Percentiles rank a stretch among this genome's conserved stretches.
These are phyloP conservation scores for Coptotermes formosanus DNA, from an alignment of 1,140 invertebrate species.

Conservation along the genomic window DNA sequence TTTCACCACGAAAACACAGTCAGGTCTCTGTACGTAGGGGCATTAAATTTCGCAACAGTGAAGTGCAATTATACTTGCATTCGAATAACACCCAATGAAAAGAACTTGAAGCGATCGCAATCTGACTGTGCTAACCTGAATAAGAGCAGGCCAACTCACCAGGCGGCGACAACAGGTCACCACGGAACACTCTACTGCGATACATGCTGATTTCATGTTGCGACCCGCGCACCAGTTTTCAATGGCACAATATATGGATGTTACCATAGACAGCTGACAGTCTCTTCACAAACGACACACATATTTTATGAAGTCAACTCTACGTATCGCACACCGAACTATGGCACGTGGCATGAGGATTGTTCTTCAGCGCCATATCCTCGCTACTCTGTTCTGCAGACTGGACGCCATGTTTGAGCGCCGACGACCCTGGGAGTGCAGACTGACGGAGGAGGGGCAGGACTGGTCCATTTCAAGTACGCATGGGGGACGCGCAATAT, in stretches of 20 bases:
- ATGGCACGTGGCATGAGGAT: constrained; percentile 3
- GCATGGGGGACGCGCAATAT: not conserved
- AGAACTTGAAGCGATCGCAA: not conserved
- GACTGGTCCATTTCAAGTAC: constrained; percentile 11
- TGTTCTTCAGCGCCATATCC: not conserved
- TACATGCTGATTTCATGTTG: constrained; percentile 43
- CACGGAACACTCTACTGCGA: constrained; percentile 47
- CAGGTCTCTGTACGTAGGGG: too few species aligned
- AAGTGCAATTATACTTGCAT: not conserved
- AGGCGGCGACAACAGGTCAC: constrained; percentile 45
- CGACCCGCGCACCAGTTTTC: constrained; percentile 38
- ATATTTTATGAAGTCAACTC: not conserved
- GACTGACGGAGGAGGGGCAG: constrained; percentile 15
- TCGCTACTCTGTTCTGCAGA: not conserved
- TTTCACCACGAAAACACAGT: too few species aligned
- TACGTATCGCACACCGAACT: not conserved
- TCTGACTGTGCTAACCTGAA: not conserved
- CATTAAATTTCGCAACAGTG: too few species aligned
- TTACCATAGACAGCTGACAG: not conserved
- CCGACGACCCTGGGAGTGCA: constrained; percentile 9
- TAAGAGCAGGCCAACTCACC: constrained; percentile 26
- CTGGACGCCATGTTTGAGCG: not conserved
- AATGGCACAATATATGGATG: constrained; percentile 30
- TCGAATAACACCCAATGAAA: not conserved
- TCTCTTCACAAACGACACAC: not conserved